These are phyloP conservation scores for Hypercompe scribonia DNA, from an alignment of 2,888 invertebrate genomes.

Conservation along the genomic window DNA sequence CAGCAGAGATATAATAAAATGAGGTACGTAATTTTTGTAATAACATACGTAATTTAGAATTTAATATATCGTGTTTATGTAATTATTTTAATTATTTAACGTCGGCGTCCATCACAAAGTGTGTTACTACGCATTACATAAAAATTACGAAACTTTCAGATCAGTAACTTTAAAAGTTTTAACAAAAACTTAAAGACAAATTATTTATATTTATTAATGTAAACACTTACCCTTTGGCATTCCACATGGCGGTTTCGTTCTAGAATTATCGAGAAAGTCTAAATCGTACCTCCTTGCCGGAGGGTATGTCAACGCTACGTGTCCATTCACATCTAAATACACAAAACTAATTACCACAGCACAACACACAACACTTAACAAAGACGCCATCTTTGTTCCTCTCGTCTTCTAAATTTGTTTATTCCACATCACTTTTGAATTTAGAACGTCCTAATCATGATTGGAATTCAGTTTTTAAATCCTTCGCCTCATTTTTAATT, in stretches of 20 bases:
- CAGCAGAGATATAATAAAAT: no score
- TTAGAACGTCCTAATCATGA: constrained; percentile 52
- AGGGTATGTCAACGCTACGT: constrained; percentile 96
- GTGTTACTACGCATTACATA: not conserved
- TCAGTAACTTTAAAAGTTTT: not conserved
- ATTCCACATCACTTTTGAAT: constrained; percentile 47
- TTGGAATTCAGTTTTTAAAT: constrained; percentile 28
- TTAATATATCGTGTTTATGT: no score
- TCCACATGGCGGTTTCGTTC: constrained; percentile 97
- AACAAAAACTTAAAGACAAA: not conserved
- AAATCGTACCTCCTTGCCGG: constrained; percentile 95
- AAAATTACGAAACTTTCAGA: not conserved
- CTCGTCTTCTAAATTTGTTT: constrained; percentile 37
- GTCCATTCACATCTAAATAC: constrained; percentile 76
- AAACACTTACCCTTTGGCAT: constrained; percentile 94
- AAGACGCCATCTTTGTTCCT: constrained; percentile 63
- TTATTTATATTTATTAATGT: not conserved
- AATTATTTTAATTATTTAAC: no score
- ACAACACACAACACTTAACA: constrained; percentile 61
- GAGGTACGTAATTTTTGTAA: no score
- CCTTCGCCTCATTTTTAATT: constrained; percentile 29
- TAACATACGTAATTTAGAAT: no score
- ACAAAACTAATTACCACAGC: constrained; percentile 63
- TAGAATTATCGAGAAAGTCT: constrained; percentile 96
- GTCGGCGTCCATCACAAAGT: no score